Conservation (phyloP, 1,140 invertebrate species). For the Pogonomyrmex californicus region DNA sequence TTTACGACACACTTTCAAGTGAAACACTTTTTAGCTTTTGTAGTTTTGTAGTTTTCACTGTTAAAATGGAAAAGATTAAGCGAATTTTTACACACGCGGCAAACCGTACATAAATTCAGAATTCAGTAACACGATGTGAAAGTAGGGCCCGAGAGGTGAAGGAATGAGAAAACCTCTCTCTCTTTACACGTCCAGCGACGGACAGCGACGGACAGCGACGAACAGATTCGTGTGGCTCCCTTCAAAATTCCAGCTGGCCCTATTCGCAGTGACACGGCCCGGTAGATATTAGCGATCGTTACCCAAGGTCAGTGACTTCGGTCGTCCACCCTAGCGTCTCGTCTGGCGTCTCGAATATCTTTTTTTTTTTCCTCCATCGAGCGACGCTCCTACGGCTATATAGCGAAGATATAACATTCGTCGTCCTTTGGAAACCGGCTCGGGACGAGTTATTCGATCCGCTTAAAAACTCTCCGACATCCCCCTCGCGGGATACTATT, state of each 20-base stretch:
- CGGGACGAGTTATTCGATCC: slow-evolving; percentile 34
- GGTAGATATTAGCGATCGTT: slow-evolving; percentile 75
- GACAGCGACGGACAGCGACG: neutral
- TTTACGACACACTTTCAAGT: too few relatives aligned
- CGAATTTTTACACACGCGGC: neutral
- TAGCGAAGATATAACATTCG: neutral
- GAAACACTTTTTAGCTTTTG: too few relatives aligned
- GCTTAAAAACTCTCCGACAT: slow-evolving; percentile 34
- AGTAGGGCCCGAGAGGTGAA: neutral
- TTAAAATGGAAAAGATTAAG: neutral
- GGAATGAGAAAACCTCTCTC: neutral
- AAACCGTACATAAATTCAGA: neutral
- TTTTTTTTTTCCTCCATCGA: slow-evolving; percentile 57
- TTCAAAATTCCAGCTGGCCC: slow-evolving; percentile 55
- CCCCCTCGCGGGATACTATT: slow-evolving; percentile 31
- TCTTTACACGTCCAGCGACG: neutral
- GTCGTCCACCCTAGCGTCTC: slow-evolving; percentile 71
- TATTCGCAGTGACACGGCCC: slow-evolving; percentile 12
- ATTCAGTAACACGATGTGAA: neutral
- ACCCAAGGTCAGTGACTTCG: slow-evolving; percentile 79
- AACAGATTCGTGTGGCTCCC: slow-evolving; percentile 28
- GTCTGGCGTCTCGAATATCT: slow-evolving; percentile 68
- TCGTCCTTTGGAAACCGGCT: slow-evolving; percentile 22
- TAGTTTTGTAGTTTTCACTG: neutral
- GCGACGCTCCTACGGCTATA: slow-evolving; percentile 28